Evolutionary conservation across 2,888 invertebrate genomes (phyloP), one percentile per base, ranked within the genome.

Genomic region (Eulithis prunata): DNA sequence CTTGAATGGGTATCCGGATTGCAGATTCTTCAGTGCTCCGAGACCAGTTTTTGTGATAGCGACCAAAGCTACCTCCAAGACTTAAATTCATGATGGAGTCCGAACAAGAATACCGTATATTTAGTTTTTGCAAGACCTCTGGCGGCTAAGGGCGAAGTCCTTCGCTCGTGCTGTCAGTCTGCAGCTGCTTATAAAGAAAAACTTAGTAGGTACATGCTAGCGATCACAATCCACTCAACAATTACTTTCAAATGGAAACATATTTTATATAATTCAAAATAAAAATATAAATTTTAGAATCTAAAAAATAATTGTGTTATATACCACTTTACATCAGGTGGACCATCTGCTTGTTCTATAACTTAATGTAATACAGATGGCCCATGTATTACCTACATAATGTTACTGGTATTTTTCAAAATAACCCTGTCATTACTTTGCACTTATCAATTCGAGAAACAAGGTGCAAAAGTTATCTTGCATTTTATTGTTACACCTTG

Each of bases 1-100:
- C 90, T 83, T 91, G 83, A 90, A 91, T 91, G 91, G 89, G 81
- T 85, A 88, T 83, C 86, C 80, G 83, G 86, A 86, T 89, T 84
- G 85, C 85, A 82, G 82, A 85, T 79, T 73, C 71, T 72, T 64
- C 60, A 66, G 82, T 80, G 67, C 64, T 59, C 64, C 80, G 83
- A 78, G 88, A 90, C 91, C 86, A 89, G 90, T 91, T 91, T 91
- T 91, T 90, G 83, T 84, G 62, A 65, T 65, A 64, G 64, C 66
- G 66, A 65, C 68, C 66, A 71, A 71, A 69, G 71, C 68, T 68
- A 55, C 57, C 57, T 56, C 63, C 71, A 68, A 65, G 67, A 49
- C 71, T 69, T 69, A 73, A 73, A 73, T 73, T 71, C 70, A 73
- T 71, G 70, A 71, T 71, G 73, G 70, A 70, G 69, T 64, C 69